Conservation (phyloP, 2,888 invertebrate species). For the Octodonta nipae region DNA sequence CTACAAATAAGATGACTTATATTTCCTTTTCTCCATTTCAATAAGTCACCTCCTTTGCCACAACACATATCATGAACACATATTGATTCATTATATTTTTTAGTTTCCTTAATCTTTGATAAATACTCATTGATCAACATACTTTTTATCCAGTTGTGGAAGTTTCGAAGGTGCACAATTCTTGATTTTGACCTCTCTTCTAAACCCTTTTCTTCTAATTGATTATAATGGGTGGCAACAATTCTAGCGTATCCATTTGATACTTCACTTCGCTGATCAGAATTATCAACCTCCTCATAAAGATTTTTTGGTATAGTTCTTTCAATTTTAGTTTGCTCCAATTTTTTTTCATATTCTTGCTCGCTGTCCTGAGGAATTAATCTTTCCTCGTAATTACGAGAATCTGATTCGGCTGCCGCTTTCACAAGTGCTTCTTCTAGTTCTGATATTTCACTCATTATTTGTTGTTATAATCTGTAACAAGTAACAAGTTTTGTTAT, state of each 20-base stretch:
- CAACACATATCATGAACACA: constrained; percentile 87
- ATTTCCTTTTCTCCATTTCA: constrained; percentile 83
- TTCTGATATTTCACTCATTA: constrained; percentile 25
- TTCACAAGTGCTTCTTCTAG: constrained; percentile 29
- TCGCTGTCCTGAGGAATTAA: constrained; percentile 10
- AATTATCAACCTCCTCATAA: constrained; percentile 7
- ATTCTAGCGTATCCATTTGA: constrained; percentile 40
- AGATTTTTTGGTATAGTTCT: constrained; percentile 6
- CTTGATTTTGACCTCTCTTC: constrained; percentile 71
- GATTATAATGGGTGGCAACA: constrained; percentile 91
- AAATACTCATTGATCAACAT: constrained; percentile 78
- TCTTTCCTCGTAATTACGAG: constrained; percentile 23
- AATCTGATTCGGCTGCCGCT: constrained; percentile 32
- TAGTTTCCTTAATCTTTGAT: constrained; percentile 48
- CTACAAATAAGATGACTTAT: constrained; percentile 76
- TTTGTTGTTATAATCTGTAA: too few species aligned
- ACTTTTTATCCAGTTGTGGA: constrained; percentile 98
- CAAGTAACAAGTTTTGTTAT: too few species aligned
- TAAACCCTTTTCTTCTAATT: constrained; percentile 68
- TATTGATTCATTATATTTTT: constrained; percentile 51
- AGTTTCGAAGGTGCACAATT: constrained; percentile 87
- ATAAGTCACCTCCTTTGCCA: constrained; percentile 95
- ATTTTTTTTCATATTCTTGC: constrained; percentile 7
- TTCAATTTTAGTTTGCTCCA: constrained; percentile 1
- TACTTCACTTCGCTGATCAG: background rate